phyloP scores from a whole-genome alignment of 2,797 vertebrate species.

The Erethizon dorsatum region DNA sequence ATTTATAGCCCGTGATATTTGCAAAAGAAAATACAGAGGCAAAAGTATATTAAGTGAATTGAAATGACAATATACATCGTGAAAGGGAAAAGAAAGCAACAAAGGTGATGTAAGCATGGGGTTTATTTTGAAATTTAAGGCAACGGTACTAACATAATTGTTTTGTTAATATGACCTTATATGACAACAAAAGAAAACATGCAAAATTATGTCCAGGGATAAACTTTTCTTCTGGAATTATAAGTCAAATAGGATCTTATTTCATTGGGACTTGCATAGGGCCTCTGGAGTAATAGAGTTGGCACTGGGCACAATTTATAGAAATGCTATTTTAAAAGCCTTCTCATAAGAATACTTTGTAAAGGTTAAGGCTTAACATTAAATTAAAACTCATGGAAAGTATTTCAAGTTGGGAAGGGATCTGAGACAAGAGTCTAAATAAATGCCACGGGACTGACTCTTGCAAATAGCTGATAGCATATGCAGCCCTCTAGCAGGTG shows the following conservation, averaged over 20 bases:
- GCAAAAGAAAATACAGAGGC: constrained; percentile 9
- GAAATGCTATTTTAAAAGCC: constrained; percentile 83
- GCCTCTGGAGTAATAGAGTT: constrained; percentile 6
- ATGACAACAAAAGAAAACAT: constrained; percentile 34
- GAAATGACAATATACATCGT: background rate
- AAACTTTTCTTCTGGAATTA: constrained; percentile 59
- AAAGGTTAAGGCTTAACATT: constrained; percentile 82
- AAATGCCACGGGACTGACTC: constrained; percentile 57
- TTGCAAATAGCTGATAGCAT: constrained; percentile 77
- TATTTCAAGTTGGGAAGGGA: constrained; percentile 84
- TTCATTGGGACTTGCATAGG: background rate
- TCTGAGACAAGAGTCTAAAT: constrained; percentile 82
- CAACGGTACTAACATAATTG: background rate
- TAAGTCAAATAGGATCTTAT: constrained; percentile 29
- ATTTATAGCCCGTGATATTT: background rate
- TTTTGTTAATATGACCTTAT: constrained; percentile 55
- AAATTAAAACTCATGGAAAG: constrained; percentile 82
- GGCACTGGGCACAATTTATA: constrained; percentile 74
- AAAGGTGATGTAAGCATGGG: constrained; percentile 2
- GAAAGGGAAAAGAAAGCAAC: constrained; percentile 14
- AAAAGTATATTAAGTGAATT: constrained; percentile 43
- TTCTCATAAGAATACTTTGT: constrained; percentile 75
- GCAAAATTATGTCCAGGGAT: constrained; percentile 11
- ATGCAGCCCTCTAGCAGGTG: constrained; percentile 79
- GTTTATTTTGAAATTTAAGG: constrained; percentile 60